Conservation (phyloP, 2,113 vertebrate species). For the Casuarius casuarius region DNA sequence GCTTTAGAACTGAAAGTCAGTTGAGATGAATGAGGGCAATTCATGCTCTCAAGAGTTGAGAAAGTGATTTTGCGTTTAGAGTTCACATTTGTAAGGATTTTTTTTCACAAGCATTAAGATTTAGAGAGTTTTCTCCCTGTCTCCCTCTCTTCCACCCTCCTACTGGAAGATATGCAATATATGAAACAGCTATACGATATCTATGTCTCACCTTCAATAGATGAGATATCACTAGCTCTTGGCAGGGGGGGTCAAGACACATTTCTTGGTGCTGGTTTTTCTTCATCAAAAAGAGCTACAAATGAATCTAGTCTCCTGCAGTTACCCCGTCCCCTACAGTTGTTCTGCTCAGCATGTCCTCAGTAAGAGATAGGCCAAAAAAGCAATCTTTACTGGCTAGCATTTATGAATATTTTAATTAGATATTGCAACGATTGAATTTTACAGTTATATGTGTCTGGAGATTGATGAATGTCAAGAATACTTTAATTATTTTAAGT, state of each 20-base stretch:
- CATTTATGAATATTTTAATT: conserved; percentile 40
- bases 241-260: background rate
- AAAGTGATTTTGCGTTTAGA: background rate
- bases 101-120: background rate
- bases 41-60: conserved; percentile 21
- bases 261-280: background rate
- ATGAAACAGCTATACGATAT: background rate
- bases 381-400: background rate
- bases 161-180: background rate
- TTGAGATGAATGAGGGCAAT: conserved; percentile 58
- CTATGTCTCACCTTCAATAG: background rate
- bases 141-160: background rate
- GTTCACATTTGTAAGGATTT: background rate
- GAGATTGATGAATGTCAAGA: conserved; percentile 5
- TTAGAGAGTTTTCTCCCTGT: background rate
- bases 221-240: background rate
- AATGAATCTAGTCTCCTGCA: background rate
- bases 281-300: background rate
- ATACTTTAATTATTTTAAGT: conserved; percentile 24
- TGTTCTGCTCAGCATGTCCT: background rate
- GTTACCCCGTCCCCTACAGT: background rate
- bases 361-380: background rate
- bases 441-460: background rate
- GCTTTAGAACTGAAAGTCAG: conserved; percentile 38
- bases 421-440: conserved; percentile 14